phyloP scores from a whole-genome alignment of 2,888 invertebrate species.

The Philhelius pedissequus region DNA sequence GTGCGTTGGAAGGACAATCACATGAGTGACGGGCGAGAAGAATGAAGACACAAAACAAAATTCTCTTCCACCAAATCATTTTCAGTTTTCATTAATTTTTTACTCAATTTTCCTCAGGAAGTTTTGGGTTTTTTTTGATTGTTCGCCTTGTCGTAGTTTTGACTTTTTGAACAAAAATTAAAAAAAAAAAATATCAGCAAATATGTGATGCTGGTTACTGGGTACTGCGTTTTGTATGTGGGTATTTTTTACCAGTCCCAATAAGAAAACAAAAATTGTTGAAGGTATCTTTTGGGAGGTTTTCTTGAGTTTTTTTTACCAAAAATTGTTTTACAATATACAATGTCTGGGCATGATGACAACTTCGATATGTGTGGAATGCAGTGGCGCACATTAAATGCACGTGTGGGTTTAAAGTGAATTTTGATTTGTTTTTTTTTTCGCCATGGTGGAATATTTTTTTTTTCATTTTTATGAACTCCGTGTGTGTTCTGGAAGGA shows the following conservation, averaged over 20 bases:
- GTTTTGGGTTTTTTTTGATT: background rate
- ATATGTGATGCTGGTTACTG: background rate
- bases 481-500: background rate
- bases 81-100: constrained; percentile 61
- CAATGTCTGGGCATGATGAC: constrained; percentile 53
- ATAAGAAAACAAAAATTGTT: constrained; percentile 17
- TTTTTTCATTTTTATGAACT: background rate
- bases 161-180: too few species aligned
- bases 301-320: background rate
- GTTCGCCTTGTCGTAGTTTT: background rate
- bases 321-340: constrained; percentile 31
- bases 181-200: background rate
- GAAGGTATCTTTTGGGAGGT: constrained; percentile 12
- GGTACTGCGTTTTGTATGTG: background rate
- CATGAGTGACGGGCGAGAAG: background rate
- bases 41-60: background rate
- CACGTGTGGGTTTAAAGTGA: constrained; percentile 19
- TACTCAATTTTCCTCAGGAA: constrained; percentile 13
- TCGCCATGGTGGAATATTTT: background rate
- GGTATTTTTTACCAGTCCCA: background rate
- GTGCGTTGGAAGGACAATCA: background rate
- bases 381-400: constrained; percentile 32
- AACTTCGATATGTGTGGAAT: constrained; percentile 57
- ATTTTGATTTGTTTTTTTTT: background rate
- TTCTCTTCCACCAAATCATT: constrained; percentile 40